Base-by-base conservation (phyloP, 2,113 vertebrate genomes). In the Bothrops jararaca region DNA sequence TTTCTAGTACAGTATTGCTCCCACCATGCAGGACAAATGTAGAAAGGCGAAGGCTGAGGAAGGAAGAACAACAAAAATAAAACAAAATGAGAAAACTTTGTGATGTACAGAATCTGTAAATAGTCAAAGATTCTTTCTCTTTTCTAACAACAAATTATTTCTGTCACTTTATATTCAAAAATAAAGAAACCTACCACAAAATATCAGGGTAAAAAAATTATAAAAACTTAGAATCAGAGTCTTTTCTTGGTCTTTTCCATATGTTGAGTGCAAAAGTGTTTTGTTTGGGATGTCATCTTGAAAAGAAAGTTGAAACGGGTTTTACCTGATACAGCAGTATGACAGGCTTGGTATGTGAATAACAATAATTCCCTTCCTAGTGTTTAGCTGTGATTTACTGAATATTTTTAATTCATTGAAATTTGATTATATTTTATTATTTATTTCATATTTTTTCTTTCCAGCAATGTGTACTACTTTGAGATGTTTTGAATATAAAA, bases 161-260 rank as follows among this genome's bases (percentile, higher is more conserved):
- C 98, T 98, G 98, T 98, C 97, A 98, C 98, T 98, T 98, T 98
- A 98, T 98, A 98, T 98, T 98, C 97, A 89, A 98, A 98, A 98
- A 98, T 98, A 98, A 98, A 98, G 97, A 98, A 98, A 97, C 91
- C 95, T 98, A 97, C 97, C 97, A 97, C 97, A 97, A 96, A 98
- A 96, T 97, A 98, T 97, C 97, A 97, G 98, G 98, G 97, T 98
- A 95, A 96, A 97, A 97, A 96, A 95, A 80, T 2, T 0, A 89
- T 56, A 86, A 89, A 89, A 96, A 97, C 93, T 85, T 69, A 92
- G 95, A 96, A 96, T 97, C 91, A 91, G 92, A 96, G 96, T 86
- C 93, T 95, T 95, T 96, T 95, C 85, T 95, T 94, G 24, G 8
- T 93, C 3, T 94, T 96, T 95, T 96, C 74, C 92, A 92, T n/a